A percentile compares a stretch with the other conserved stretches of the same genome.
Conservation (phyloP, 2,888 invertebrate genomes). For the Tetranychus piercei region DNA sequence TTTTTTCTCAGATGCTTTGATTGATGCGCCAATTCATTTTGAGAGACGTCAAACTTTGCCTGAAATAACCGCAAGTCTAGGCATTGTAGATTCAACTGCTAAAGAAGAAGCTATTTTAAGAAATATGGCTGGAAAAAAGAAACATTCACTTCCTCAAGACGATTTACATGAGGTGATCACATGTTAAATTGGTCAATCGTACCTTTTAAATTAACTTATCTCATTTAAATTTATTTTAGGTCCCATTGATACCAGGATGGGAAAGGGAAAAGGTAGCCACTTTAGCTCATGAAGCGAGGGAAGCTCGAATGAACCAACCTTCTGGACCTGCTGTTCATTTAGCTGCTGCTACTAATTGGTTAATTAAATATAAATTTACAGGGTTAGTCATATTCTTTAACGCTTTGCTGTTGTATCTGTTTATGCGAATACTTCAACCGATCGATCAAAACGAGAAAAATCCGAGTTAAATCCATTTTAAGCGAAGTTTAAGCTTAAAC, state of each 20-base stretch:
- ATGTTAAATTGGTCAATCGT: neutral
- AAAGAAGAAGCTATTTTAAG: neutral
- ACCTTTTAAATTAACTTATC: neutral
- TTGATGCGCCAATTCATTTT: neutral
- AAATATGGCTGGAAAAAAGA: neutral
- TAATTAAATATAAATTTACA: neutral
- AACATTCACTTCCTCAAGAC: conserved; percentile 4
- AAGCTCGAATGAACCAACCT: conserved; percentile 5
- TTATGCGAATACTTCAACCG: neutral
- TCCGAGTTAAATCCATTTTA: too few species aligned
- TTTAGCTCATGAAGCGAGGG: conserved; percentile 10
- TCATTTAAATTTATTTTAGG: neutral
- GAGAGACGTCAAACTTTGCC: conserved; percentile 11
- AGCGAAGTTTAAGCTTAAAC: too few species aligned
- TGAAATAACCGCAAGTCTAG: neutral
- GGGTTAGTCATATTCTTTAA: neutral
- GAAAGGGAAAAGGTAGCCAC: conserved; percentile 4
- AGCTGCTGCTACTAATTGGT: neutral
- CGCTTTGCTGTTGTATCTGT: neutral
- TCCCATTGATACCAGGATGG: conserved; percentile 7
- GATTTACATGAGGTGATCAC: neutral
- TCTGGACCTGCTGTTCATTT: neutral
- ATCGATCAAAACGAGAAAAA: neutral
- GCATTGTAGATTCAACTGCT: neutral
- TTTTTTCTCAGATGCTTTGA: neutral